Conservation (phyloP, 2,888 invertebrate genomes). For the Hypselothyrea guttata region DNA sequence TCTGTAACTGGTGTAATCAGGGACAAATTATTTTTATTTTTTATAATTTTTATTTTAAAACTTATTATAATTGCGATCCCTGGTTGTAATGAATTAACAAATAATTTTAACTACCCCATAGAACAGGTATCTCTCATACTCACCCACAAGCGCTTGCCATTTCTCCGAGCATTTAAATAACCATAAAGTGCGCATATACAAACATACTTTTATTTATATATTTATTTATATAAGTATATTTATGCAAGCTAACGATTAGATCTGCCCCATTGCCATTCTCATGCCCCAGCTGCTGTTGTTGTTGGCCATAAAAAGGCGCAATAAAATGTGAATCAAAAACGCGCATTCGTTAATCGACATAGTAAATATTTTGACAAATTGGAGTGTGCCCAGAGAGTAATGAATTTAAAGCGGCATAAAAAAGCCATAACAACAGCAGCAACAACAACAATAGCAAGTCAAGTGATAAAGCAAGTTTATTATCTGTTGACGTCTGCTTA, state of each 20-base stretch:
- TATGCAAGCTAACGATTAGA: not conserved
- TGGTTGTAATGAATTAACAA: no score
- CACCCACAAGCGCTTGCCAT: slow-evolving; percentile 6
- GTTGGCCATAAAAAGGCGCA: slow-evolving; percentile 13
- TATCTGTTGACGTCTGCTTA: slow-evolving; percentile 22
- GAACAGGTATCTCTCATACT: slow-evolving; percentile 8
- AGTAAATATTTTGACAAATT: slow-evolving; percentile 42
- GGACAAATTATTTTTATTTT: no score
- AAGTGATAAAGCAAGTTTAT: slow-evolving; percentile 28
- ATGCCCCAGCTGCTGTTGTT: slow-evolving; percentile 10
- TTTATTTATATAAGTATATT: not conserved
- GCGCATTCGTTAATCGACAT: slow-evolving; percentile 17
- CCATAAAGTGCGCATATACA: slow-evolving; percentile 1
- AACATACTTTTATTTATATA: no score
- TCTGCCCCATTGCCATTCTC: not conserved
- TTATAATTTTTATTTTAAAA: no score
- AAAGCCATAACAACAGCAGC: slow-evolving; percentile 13
- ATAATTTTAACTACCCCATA: no score
- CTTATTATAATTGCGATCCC: no score
- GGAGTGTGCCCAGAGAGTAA: slow-evolving; percentile 17
- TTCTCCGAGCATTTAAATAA: slow-evolving; percentile 1
- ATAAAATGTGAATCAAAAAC: slow-evolving; percentile 29
- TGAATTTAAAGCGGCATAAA: slow-evolving; percentile 29
- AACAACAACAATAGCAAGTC: slow-evolving; percentile 11
- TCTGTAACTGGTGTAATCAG: no score